A percentile compares a stretch with the other conserved stretches of the same genome.
Conservation (phyloP, 2,797 vertebrate species). For the Neosilurus hyrtlii region DNA sequence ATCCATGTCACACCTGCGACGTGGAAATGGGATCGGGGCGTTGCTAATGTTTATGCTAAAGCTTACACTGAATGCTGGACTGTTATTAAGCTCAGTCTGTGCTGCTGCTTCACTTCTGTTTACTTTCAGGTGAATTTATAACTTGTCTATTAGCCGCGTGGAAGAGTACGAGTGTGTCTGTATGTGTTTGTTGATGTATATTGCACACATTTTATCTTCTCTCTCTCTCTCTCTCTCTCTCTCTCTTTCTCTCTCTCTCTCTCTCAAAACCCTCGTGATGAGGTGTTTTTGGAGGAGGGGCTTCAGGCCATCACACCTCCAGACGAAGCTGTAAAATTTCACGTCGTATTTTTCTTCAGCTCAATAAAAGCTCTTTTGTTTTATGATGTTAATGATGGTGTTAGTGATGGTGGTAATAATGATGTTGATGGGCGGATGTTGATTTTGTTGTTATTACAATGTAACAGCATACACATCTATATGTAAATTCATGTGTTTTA, state of each 20-base stretch:
- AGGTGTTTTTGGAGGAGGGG: background rate
- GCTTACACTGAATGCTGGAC: background rate
- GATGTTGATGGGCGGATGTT: background rate
- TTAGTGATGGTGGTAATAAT: background rate
- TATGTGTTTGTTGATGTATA: background rate
- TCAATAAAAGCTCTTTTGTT: conserved; percentile 16
- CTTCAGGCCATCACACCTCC: background rate
- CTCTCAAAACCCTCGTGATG: background rate
- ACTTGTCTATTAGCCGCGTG: background rate
- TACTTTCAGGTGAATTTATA: background rate
- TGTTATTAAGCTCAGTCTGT: conserved; percentile 1
- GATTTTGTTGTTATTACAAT: too few relatives aligned
- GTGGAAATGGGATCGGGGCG: background rate
- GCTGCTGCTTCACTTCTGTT: conserved; percentile 25
- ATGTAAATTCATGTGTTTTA: background rate
- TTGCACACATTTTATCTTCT: background rate
- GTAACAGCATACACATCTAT: background rate
- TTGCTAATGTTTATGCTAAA: background rate
- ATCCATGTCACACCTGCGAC: too few relatives aligned
- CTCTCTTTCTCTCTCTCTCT: background rate
- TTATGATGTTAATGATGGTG: background rate
- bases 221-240: background rate
- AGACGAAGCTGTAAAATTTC: conserved; percentile 10
- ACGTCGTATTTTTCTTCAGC: background rate
- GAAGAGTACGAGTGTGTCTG: background rate